These are phyloP conservation scores for Amphiprion percula DNA, from an alignment of 2,113 vertebrate species.

Conservation along the genomic window DNA sequence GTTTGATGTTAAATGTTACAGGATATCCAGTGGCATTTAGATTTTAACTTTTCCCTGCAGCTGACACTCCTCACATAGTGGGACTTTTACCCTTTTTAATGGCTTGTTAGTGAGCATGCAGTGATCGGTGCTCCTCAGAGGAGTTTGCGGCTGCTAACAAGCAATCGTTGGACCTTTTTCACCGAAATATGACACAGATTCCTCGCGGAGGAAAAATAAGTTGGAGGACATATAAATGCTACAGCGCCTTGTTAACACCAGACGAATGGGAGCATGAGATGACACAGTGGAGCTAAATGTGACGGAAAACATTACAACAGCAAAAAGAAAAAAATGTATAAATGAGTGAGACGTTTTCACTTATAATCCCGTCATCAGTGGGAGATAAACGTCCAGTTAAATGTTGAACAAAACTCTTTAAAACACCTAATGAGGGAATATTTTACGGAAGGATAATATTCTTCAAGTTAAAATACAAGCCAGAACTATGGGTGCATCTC, in stretches of 20 bases:
- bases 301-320: neutral
- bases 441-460: neutral
- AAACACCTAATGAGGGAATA: neutral
- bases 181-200: constrained; percentile 39
- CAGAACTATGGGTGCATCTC: neutral
- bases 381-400: no score
- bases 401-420: neutral
- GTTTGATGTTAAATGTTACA: constrained; percentile 7
- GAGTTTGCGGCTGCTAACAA: constrained; percentile 48
- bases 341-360: neutral
- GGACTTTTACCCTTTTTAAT: constrained; percentile 53
- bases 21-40: constrained; percentile 35
- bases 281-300: neutral
- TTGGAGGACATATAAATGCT: constrained; percentile 14
- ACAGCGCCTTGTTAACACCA: constrained; percentile 10
- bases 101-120: constrained; percentile 55
- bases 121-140: constrained; percentile 10
- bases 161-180: constrained; percentile 34
- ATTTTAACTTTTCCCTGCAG: constrained; percentile 26
- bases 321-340: neutral
- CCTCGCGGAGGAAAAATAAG: constrained; percentile 22
- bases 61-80: constrained; percentile 17
- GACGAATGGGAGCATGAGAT: neutral
- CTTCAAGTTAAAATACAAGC: neutral
- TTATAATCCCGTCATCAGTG: no score